Evolutionary conservation across 2,113 vertebrate genomes (phyloP), one percentile per base, ranked within the genome.

Genomic region (Hyla sarda): DNA sequence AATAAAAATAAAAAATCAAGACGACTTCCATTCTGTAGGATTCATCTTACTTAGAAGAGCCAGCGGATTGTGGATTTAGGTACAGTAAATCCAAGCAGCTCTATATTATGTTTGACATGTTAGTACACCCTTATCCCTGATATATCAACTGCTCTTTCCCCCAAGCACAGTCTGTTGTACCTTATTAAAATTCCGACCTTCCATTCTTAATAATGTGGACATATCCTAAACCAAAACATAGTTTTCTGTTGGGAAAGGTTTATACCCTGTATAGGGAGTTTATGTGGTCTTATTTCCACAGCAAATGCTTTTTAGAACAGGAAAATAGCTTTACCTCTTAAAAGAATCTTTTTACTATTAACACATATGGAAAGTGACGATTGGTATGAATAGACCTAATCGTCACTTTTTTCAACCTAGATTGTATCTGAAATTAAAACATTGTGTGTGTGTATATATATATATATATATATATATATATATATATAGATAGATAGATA

Each of bases 81-180:
- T 81, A 73, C 65, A 80, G 65, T 81, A 73, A 81, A 81, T 86
- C 65, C 67, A 81, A 72, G 34, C 52, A 80, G 52, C 50, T 86
- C 48, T 80, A 41, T 72, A 72, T 56, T 80, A 45, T 72, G 65
- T 75, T 84, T 72, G 76, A 80, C 84, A 73, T 72, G 47, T 81
- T 34, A 86, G 75, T 71, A 80, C 74, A 37, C 72, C 34, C 23
- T 78, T 78, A 85, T 78, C 74, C 60, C 11, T 78, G 74, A 85
- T 78, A 73, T 19, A 85, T 84, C 54, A 76, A 84, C 9, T 37
- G 32, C 74, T 60, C 52, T 62, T 50, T 52, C 41, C 34, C 67
- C 89, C 90, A 88, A 88, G 86, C 91, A 88, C 90, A 93, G 84
- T 87, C 88, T 88, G 88, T 16, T 88, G 89, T 91, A 87, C 88